phyloP scores from a whole-genome alignment of 1,140 invertebrate species.

The Drosophila melanogaster region Release_6_plus_ISO1_MT NC_004354.4:16621501-16622000 shows the following conservation, averaged over 20 bases:
- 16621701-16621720: conserved; percentile 27
- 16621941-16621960: no score
- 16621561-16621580: conserved; percentile 82
- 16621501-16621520: conserved; percentile 3
- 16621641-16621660: conserved; percentile 40
- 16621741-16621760: background rate
- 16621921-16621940: background rate
- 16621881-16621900: background rate
- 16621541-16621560: conserved; percentile 61
- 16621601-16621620: conserved; percentile 79
- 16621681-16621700: conserved; percentile 67
- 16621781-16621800: conserved; percentile 8
- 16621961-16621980: no score
- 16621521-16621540: conserved; percentile 7
- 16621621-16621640: conserved; percentile 78
- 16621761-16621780: background rate
- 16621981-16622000: no score
- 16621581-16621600: conserved; percentile 83
- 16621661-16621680: conserved; percentile 29
- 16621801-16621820: conserved; percentile 19
- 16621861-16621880: background rate
- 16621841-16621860: background rate
- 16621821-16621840: conserved; percentile 1
- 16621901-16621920: background rate
- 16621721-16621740: conserved; percentile 14